Base-by-base conservation (phyloP, 2,113 vertebrate genomes). In the Clinocottus analis region DNA sequence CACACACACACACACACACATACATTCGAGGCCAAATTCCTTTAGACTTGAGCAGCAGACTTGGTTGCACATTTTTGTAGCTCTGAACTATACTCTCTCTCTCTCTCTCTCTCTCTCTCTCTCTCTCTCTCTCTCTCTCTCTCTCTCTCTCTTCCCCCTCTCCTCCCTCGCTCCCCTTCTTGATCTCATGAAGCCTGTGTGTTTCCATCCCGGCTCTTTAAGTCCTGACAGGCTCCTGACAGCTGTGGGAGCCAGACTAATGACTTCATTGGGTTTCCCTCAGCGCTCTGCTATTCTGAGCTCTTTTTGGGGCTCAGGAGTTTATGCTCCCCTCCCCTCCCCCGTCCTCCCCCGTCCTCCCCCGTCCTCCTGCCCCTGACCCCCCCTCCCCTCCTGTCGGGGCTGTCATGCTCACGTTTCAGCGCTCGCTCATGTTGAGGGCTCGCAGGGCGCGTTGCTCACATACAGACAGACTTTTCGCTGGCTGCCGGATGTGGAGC, bases 191-290 rank as follows among this genome's bases (percentile, higher is more conserved):
- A 70, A 43, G 23, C 47, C 35, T 19, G 67, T 3, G 13, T 14
- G 31, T 53, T 73, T 69, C 66, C 47, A 37, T 76, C n/a, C 12
- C 29, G 61, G n/a, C 59, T 66, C 66, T 82, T 65, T 33, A 35
- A 66, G 66, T 39, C 29, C 23, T 66, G 72, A n/a, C 33, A 49
- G 61, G 31, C 69, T 75, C 64, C 29, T 88, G 84, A 90, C 85
- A 92, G 72, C 89, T 88, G 73, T 84, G 77, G 67, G 73, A 86
- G 68, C 41, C 81, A 77, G 61, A 85, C 74, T 80, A 69, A 90
- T 90, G 84, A 81, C 86, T 85, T 90, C 66, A 86, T 91, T 88
- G 82, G 89, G 77, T 70, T 83, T 85, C 74, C 77, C 82, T 89
- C 73, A 10, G 45, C 51, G 2, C 72, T 61, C 73, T 59, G 78